Percentiles rank a stretch among this genome's conserved stretches.
Evolutionary conservation across 1,140 invertebrate species (phyloP).

Genomic region (Argopecten irradians): DNA sequence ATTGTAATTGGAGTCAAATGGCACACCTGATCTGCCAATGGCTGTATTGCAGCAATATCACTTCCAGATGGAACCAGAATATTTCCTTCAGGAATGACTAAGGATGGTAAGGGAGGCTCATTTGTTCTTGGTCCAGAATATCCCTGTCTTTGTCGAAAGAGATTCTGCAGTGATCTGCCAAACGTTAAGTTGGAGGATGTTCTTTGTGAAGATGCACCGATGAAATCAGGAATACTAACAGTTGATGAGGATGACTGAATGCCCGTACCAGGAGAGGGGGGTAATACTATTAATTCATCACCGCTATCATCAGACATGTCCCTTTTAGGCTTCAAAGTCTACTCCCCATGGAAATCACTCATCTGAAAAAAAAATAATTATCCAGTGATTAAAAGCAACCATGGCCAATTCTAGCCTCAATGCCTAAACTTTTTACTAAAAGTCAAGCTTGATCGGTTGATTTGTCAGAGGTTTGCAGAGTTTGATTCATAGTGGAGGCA

Average conservation of each 20-base stretch:
- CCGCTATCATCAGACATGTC: not conserved
- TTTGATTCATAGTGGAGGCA: no score
- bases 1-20: no score
- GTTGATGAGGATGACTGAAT: not conserved
- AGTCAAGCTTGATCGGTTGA: no score
- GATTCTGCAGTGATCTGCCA: not conserved
- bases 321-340: not conserved
- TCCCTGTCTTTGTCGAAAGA: not conserved
- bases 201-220: not conserved
- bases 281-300: not conserved
- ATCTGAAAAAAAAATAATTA: no score
- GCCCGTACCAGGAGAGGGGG: not conserved
- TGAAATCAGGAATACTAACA: not conserved
- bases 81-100: not conserved
- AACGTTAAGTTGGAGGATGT: not conserved
- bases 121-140: not conserved
- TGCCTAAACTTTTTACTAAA: no score
- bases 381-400: no score
- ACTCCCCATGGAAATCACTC: no score
- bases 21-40: not conserved
- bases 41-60: not conserved
- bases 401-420: no score
- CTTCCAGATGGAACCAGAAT: not conserved
- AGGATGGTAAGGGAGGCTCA: not conserved
- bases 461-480: no score